phyloP scores from a whole-genome alignment of 2,888 invertebrate genomes.

The Coleophora deauratella region DNA sequence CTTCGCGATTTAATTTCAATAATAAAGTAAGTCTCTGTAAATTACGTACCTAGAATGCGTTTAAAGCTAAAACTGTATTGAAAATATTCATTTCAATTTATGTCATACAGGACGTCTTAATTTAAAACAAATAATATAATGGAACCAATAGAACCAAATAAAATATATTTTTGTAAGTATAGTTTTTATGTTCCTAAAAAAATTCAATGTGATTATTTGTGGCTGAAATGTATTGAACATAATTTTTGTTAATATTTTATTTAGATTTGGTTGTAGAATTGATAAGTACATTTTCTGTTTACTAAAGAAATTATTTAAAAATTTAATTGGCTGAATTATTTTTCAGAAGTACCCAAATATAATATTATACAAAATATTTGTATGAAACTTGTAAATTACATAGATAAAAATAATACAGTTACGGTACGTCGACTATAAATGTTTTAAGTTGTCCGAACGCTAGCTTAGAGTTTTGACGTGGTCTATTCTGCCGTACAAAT shows the following conservation, averaged over 20 bases:
- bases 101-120: no score
- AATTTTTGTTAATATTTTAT: slow-evolving; percentile 26
- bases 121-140: no score
- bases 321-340: no score
- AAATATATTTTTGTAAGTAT: slow-evolving; percentile 55
- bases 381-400: not conserved
- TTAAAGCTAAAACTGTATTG: no score
- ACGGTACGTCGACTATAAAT: slow-evolving; percentile 20
- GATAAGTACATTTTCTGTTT: not conserved
- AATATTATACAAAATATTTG: not conserved
- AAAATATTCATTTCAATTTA: no score
- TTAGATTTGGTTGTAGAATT: slow-evolving; percentile 21
- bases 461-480: slow-evolving; percentile 19
- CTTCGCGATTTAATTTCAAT: no score
- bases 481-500: not conserved
- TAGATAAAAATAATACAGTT: slow-evolving; percentile 11
- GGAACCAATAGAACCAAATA: slow-evolving; percentile 44
- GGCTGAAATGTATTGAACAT: slow-evolving; percentile 20
- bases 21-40: no score
- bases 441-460: slow-evolving; percentile 19
- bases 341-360: no score
- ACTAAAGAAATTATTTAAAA: no score
- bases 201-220: slow-evolving; percentile 32
- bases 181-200: slow-evolving; percentile 51
- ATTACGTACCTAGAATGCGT: no score